Evolutionary conservation across 2,888 invertebrate species (phyloP), one percentile per base, ranked within the genome.

Genomic region (Drosophila birchii): DNA sequence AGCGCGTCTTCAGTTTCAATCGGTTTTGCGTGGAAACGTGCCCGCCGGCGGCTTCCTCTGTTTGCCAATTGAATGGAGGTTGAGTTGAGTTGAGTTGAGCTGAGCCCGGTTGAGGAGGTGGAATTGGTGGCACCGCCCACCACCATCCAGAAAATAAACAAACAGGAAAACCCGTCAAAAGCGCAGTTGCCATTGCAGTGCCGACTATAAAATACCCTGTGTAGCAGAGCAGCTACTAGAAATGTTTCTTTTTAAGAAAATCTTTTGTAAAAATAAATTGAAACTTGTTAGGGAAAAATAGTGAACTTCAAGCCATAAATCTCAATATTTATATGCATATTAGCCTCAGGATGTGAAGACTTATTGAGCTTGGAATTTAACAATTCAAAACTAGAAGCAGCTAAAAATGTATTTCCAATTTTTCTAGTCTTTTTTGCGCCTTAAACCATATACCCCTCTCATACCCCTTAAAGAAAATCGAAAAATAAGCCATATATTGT

Each of bases 1-100:
- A 69, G 67, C 56, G 68, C 79, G 85, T 82, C 85, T 82, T 82
- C 81, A 75, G 67, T 81, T 82, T 81, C 81, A 78, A 79, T 75
- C 81, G 81, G 60, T 55, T 81, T 55, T 70, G 66, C 58, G 58
- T 62, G 53, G 44, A 62, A 62, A 77, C 68, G 72, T 72, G 75
- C 74, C 79, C 54, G 70, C 74, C 58, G 67, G 69, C 78, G 69
- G 63, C 77, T 71, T 66, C 58, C 72, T 68, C 81, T 81, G 75
- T 78, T 82, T 82, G 82, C 80, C 83, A 80, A 78, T 77, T 72
- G 83, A 77, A 78, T 80, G 71, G 51, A 72, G 73, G 60, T 53
- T 53, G 51, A 53, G 51, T 53, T 53, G 51, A 41, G 47, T 47
- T 47, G 29, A 44, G 51, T 20, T 34, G 51, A 14, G 20, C 20